A percentile compares a stretch with the other conserved stretches of the same genome.
phyloP scores from a whole-genome alignment of 1,140 invertebrate species.

The Aphis craccivora region DNA sequence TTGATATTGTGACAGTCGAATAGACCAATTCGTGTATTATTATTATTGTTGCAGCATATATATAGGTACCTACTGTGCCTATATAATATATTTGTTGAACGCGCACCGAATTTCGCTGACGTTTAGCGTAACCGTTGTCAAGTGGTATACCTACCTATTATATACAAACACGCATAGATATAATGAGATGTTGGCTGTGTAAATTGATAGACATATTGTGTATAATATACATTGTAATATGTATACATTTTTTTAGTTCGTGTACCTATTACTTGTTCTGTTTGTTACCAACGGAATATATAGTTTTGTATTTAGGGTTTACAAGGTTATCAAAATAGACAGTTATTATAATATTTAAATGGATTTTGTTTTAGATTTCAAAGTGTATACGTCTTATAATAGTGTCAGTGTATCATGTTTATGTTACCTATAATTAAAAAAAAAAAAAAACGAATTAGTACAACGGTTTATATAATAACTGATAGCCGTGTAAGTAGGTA shows the following conservation, averaged over 20 bases:
- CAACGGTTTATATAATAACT: background rate
- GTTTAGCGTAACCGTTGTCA: conserved; percentile 19
- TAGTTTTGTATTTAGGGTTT: background rate
- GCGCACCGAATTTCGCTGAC: conserved; percentile 45
- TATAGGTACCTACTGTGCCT: background rate
- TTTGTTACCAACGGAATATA: background rate
- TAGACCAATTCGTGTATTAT: conserved; percentile 32
- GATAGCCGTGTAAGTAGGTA: background rate
- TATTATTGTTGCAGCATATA: background rate
- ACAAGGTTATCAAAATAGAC: conserved; percentile 31
- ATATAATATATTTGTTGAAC: background rate
- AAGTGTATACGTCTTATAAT: no score
- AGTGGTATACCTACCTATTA: background rate
- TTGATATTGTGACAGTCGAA: conserved; percentile 49
- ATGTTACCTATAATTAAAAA: no score
- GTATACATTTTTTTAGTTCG: background rate
- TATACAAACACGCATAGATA: background rate
- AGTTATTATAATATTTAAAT: background rate
- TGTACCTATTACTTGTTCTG: background rate
- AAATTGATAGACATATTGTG: conserved; percentile 13
- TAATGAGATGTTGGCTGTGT: background rate
- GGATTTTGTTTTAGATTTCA: background rate
- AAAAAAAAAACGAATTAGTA: background rate
- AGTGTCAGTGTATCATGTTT: background rate
- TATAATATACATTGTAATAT: background rate